Percentiles rank a stretch among this genome's conserved stretches.
phyloP scores from a whole-genome alignment of 2,888 invertebrate species.

The Apotomis betuletana region DNA sequence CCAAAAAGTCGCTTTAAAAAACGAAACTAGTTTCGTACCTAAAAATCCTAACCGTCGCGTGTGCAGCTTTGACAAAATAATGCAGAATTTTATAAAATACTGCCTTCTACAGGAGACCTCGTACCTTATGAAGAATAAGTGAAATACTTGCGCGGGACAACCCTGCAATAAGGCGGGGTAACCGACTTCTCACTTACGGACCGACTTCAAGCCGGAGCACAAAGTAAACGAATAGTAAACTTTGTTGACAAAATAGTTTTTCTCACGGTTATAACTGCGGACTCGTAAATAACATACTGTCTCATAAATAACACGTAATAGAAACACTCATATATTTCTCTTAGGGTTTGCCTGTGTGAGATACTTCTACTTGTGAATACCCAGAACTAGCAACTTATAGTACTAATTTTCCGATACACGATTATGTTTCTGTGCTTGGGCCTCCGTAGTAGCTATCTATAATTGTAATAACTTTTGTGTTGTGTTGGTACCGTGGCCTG shows the following conservation, averaged over 20 bases:
- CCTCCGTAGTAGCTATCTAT: too few relatives aligned
- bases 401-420: not conserved
- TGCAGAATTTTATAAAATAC: slow-evolving; percentile 25
- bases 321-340: slow-evolving; percentile 36
- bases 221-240: slow-evolving; percentile 47
- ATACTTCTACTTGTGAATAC: slow-evolving; percentile 1
- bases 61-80: slow-evolving; percentile 11
- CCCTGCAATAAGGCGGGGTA: slow-evolving; percentile 45
- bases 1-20: not conserved
- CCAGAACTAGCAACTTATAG: not conserved
- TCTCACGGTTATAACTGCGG: slow-evolving; percentile 38
- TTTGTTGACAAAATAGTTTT: slow-evolving; percentile 40
- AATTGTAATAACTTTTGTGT: too few relatives aligned
- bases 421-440: too few relatives aligned
- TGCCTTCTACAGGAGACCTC: slow-evolving; percentile 5
- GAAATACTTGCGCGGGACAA: slow-evolving; percentile 38
- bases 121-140: slow-evolving; percentile 20
- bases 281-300: slow-evolving; percentile 46
- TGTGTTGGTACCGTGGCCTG: too few relatives aligned
- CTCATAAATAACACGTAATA: slow-evolving; percentile 46
- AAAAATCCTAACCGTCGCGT: slow-evolving; percentile 15
- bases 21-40: not conserved
- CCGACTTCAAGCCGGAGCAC: slow-evolving; percentile 49
- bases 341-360: not conserved
- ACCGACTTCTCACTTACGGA: slow-evolving; percentile 47